Conservation (phyloP, 2,888 invertebrate genomes). For the Noctua comes region DNA sequence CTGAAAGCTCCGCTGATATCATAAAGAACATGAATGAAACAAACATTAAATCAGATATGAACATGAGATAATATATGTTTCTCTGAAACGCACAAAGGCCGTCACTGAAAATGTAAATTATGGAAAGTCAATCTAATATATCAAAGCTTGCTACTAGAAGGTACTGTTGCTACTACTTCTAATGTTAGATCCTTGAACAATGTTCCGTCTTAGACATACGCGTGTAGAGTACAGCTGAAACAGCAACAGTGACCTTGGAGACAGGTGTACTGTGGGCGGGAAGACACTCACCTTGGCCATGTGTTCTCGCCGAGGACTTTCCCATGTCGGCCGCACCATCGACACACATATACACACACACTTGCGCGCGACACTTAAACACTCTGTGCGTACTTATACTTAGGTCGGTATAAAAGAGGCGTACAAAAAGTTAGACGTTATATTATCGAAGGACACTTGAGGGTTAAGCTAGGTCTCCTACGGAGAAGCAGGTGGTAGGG, state of each 20-base stretch:
- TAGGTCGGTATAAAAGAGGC: conserved; percentile 89
- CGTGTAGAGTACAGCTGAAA: conserved; percentile 51
- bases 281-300: conserved; percentile 89
- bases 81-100: conserved; percentile 11
- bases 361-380: conserved; percentile 84
- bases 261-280: conserved; percentile 76
- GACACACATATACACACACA: conserved; percentile 86
- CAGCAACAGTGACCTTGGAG: conserved; percentile 72
- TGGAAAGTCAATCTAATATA: background rate
- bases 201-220: conserved; percentile 22
- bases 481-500: conserved; percentile 86
- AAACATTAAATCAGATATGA: conserved; percentile 15
- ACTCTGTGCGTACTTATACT: conserved; percentile 86
- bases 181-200: conserved; percentile 11
- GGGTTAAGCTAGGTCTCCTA: conserved; percentile 86
- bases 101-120: conserved; percentile 1
- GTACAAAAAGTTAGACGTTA: conserved; percentile 89
- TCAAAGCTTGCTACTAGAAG: background rate
- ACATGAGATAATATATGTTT: conserved; percentile 5
- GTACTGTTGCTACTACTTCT: conserved; percentile 17
- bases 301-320: conserved; percentile 91
- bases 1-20: conserved; percentile 47
- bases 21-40: conserved; percentile 49
- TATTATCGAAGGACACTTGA: conserved; percentile 89
- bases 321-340: conserved; percentile 91